phyloP scores from a whole-genome alignment of 2,888 invertebrate species.

The Eristalinus sepulchralis region DNA sequence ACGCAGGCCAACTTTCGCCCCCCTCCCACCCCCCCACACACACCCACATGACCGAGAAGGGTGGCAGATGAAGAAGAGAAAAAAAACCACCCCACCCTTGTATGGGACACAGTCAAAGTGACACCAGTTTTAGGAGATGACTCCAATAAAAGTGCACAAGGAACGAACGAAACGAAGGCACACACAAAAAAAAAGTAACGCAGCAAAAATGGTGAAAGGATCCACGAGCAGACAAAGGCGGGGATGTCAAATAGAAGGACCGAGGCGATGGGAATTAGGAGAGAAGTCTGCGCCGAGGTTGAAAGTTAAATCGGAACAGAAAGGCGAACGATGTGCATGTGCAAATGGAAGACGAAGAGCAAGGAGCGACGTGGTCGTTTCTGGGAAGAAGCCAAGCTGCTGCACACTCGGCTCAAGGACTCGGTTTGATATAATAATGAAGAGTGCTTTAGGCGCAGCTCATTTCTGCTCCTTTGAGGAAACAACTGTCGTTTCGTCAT shows the following conservation, averaged over 20 bases:
- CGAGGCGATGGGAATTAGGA: conserved; percentile 30
- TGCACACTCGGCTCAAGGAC: conserved; percentile 56
- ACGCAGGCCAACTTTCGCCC: conserved; percentile 60
- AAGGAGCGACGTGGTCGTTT: conserved; percentile 9
- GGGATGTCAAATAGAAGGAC: background rate
- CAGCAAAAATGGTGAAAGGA: background rate
- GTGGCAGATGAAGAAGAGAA: too few species aligned
- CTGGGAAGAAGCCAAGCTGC: conserved; percentile 12
- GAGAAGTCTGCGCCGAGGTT: conserved; percentile 59
- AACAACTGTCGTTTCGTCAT: background rate
- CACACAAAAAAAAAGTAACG: conserved; percentile 5
- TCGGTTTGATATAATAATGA: conserved; percentile 69
- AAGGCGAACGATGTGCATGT: background rate
- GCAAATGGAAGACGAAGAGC: background rate
- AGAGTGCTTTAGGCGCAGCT: conserved; percentile 68
- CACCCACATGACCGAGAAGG: background rate
- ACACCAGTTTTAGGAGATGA: conserved; percentile 65
- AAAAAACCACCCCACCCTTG: conserved; percentile 19
- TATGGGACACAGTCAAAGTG: conserved; percentile 49
- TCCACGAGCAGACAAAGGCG: conserved; percentile 12
- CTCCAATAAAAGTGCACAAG: conserved; percentile 65
- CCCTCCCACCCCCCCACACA: background rate
- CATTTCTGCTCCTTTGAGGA: conserved; percentile 56
- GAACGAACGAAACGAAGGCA: background rate
- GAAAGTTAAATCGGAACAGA: conserved; percentile 51